Base-by-base conservation (phyloP, 2,888 invertebrate genomes). In the Aproaerema taeniolella region DNA sequence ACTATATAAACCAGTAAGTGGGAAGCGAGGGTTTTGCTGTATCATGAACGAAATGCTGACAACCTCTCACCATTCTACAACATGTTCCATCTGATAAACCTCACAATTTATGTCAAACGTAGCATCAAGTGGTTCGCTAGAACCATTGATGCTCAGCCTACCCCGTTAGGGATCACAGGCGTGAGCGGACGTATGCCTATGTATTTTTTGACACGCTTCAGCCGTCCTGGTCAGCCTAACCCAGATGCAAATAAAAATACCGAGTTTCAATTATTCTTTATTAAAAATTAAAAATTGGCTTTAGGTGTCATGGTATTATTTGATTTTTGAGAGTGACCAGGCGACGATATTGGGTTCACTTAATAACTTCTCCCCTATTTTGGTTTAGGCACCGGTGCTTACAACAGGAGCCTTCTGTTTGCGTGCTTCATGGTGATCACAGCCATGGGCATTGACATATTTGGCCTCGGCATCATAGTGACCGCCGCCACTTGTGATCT, bases 401-500 rank as follows among this genome's bases (percentile, higher is more conserved):
- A 89, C 61, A 88, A 88, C 24, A 14, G 7, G 2, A 3, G 86
- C 0, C 62, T 89, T 7, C 67, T 89, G 16, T 53, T 85, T 45
- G 86, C 88, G 0, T 73, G 88, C 46, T 68, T 88, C 51, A 74
- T 88, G 50, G 75, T 83, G 15, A 76, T 88, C 47, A 70, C 80
- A 13, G 87, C 88, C 5, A 87, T 87, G 70, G 87, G 87, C 61
- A 64, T 72, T 13, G 68, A 13, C 26, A 88, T 88, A 32, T 87
- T 87, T 39, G 81, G 88, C 0, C 75, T 89, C 54, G 88, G 89
- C 25, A 88, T 88, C 58, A 79, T 89, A 13, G 73, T 88, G 29
- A 87, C 88, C 0, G 88, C 88, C 1, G 87, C 88, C 11, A 82
- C 81, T 28, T 89, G 89, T 51, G 89, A 89, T 53, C 76, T 89